Evolutionary conservation across 1,140 invertebrate genomes (phyloP), one percentile per base, ranked within the genome.

Genomic region (Melanaphis sacchari): DNA sequence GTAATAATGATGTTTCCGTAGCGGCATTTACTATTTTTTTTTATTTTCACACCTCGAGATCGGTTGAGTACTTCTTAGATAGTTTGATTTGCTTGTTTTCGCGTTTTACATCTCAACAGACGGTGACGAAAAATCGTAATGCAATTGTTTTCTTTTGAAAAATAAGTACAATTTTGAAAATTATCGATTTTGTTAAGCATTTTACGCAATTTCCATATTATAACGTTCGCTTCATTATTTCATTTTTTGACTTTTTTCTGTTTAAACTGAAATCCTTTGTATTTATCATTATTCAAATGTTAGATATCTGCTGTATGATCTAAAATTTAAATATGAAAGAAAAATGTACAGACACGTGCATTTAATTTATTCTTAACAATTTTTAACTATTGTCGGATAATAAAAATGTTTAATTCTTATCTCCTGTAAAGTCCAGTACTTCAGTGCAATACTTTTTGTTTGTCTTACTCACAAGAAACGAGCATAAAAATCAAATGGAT

Each of bases 291-390:
- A 76, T 76, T 76, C 59, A 76, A 76, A 76, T 76, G 59, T 36
- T 76, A 15, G 31, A 76, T 76, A 76, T 76, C 59, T n/a, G 59
- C 15, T 18, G 31, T 76, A 5, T 21, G 59, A 66, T 66, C 59
- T 66, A 18, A n/a, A n/a, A 76, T 76, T 76, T 76, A 76, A 76
- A 76, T 76, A 76, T n/a, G n/a, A 76, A 76, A 76, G 59, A 76
- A 76, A 66, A 76, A 76, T 76, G 59, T 76, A n/a, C 59, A 76
- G 59, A 76, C 59, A 36, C 59, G 59, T 76, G 59, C 59, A 76
- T 76, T 76, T 76, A 76, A 76, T 76, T 76, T 76, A 76, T 76
- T 76, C 59, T n/a, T 76, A 76, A 76, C 59, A n/a, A 76, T 76
- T 15, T 76, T 76, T 18, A n/a, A 76, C 59, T 76, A n/a, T 76